Evolutionary conservation across 2,113 vertebrate genomes (phyloP).

Genomic region (Morone saxatilis): DNA sequence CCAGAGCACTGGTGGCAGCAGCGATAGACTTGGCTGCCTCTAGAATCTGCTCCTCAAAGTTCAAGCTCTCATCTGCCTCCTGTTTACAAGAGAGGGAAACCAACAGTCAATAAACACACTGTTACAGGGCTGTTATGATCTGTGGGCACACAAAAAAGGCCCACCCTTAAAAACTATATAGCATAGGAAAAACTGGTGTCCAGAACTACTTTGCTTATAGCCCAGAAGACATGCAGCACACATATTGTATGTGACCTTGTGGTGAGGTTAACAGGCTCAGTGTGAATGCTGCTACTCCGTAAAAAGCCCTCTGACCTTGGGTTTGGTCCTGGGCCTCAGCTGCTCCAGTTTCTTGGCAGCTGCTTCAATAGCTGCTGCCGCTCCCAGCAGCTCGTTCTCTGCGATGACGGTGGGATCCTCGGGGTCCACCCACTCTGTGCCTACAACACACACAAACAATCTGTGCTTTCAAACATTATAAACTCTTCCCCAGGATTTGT

Average conservation of each 20-base stretch:
- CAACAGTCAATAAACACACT: slow-evolving; percentile 26
- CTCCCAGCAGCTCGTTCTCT: slow-evolving; percentile 95
- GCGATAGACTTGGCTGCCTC: slow-evolving; percentile 99
- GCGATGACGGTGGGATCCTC: slow-evolving; percentile 97
- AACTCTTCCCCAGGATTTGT: no score
- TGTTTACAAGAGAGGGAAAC: slow-evolving; percentile 66
- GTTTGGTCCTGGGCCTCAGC: slow-evolving; percentile 96
- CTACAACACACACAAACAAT: slow-evolving; percentile 51
- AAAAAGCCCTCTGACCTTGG: slow-evolving; percentile 88
- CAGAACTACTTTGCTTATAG: slow-evolving; percentile 5
- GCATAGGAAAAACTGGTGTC: neutral
- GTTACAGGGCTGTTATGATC: slow-evolving; percentile 1
- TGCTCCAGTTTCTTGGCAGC: slow-evolving; percentile 99
- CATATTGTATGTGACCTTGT: slow-evolving; percentile 18
- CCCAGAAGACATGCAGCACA: neutral
- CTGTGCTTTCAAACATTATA: no score
- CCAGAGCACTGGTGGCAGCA: slow-evolving; percentile 95
- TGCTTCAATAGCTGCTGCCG: slow-evolving; percentile 97
- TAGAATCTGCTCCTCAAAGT: slow-evolving; percentile 98
- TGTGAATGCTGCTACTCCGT: slow-evolving; percentile 49
- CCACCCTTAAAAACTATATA: neutral
- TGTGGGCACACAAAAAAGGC: neutral
- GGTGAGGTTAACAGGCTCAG: slow-evolving; percentile 45
- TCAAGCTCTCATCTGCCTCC: slow-evolving; percentile 97
- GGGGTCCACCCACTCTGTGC: slow-evolving; percentile 94